Base-by-base conservation (phyloP, 2,113 vertebrate genomes). In the Peucedramus taeniatus region DNA sequence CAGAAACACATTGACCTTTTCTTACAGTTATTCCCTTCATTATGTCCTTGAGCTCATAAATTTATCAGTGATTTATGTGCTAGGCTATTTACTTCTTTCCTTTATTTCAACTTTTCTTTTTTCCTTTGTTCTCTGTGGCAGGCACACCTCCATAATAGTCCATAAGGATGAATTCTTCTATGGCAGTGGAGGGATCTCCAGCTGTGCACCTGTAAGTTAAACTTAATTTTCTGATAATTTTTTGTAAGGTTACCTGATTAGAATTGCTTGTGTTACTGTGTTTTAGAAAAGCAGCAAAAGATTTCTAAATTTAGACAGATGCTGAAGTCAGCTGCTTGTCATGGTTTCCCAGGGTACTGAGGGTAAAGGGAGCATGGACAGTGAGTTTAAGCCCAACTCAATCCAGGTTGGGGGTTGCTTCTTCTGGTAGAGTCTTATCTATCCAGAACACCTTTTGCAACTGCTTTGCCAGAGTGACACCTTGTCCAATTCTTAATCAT, bases 121-220 rank as follows among this genome's bases (percentile, higher is more conserved):
- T 53, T 84, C 37, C 61, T 91, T 51, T 89, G 30, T 88, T 88
- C 69, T 54, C 89, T 93, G 7, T 96, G 72, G 49, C 91, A 99
- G 99, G 99, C 99, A 99, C 90, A 99, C 99, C 22, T 98, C 98
- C 83, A 97, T 99, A 97, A 98, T 99, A 83, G 98, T 99, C 60
- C 98, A 99, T 95, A 99, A 98, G 49, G 98, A 99, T 70, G 99
- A 99, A 96, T 99, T 98, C 96, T 99, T 99, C 98, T 99, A 98
- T 68, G 98, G 98, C 45, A 98, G 98, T 45, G 97, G 97, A 15
- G 99, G 99, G 12, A 99, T 99, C 89, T 98, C 98, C 92, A 98
- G 97, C 96, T 99, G 99, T 94, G 85, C 96, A 81, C 99, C 99
- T 76, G 99, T 99, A 98, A 99, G 99, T 96, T 88, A 80, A 93